These are phyloP conservation scores for Radopholus similis DNA, from an alignment of 1,140 invertebrate genomes.

Conservation along the genomic window DNA sequence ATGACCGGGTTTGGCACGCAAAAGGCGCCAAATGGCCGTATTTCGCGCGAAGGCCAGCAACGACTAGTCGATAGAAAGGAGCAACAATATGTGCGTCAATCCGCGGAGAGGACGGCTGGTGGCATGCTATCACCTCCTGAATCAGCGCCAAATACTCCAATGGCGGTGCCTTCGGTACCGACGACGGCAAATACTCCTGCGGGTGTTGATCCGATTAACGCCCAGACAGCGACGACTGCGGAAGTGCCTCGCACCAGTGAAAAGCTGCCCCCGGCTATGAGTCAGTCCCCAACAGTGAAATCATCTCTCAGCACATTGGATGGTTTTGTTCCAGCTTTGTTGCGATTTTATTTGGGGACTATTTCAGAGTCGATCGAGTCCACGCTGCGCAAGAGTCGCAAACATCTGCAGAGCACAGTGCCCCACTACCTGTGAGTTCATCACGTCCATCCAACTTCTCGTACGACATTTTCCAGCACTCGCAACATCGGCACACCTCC, in stretches of 20 bases:
- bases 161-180: too few relatives aligned
- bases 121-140: conserved; percentile 8
- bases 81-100: neutral
- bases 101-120: neutral
- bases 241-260: too few relatives aligned
- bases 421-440: conserved; percentile 9
- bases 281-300: too few relatives aligned
- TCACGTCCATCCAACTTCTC: neutral
- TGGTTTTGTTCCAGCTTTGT: neutral
- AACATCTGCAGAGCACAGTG: conserved; percentile 6
- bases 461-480: neutral
- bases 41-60: too few relatives aligned
- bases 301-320: too few relatives aligned
- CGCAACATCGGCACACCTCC: neutral
- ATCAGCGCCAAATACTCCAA: conserved; percentile 3
- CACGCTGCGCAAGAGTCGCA: conserved; percentile 16
- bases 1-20: too few relatives aligned
- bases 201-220: too few relatives aligned
- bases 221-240: too few relatives aligned
- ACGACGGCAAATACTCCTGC: too few relatives aligned
- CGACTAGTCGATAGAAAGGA: too few relatives aligned
- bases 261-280: too few relatives aligned
- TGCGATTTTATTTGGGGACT: neutral
- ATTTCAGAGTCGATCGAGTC: conserved; percentile 18
- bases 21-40: too few relatives aligned